Evolutionary conservation across 2,113 vertebrate species (phyloP).

Genomic region (Microcebus murinus): DNA sequence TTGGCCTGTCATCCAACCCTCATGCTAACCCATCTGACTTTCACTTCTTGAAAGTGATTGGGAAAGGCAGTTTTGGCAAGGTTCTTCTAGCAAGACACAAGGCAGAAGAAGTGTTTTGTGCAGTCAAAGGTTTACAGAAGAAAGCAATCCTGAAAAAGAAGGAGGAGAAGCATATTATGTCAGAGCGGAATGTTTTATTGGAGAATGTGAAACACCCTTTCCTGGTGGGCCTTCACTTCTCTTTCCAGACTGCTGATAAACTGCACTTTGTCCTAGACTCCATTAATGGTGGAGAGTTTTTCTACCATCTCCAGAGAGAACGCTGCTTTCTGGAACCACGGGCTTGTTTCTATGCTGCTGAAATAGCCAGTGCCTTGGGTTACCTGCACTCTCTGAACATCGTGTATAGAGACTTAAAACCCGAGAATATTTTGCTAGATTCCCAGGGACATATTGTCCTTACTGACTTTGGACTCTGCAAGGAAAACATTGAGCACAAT

Average conservation of each 20-base stretch:
- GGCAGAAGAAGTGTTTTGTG: conserved; percentile 96
- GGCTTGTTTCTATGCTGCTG: conserved; percentile 97
- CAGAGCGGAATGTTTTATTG: conserved; percentile 96
- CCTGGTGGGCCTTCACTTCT: conserved; percentile 97
- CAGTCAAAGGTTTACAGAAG: conserved; percentile 98
- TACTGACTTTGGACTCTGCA: conserved; percentile 99
- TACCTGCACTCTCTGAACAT: conserved; percentile 99
- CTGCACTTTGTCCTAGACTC: no score
- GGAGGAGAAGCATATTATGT: conserved; percentile 99
- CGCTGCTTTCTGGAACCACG: conserved; percentile 97
- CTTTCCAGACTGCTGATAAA: conserved; percentile 54
- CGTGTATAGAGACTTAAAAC: conserved; percentile 98
- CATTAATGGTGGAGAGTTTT: conserved; percentile 86
- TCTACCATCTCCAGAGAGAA: conserved; percentile 99
- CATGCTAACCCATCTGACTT: conserved; percentile 98
- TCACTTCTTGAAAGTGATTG: conserved; percentile 98
- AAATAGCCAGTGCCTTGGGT: conserved; percentile 97
- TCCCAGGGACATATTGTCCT: conserved; percentile 98
- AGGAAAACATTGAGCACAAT: conserved; percentile 98
- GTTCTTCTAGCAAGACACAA: conserved; percentile 97
- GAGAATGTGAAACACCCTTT: conserved; percentile 99
- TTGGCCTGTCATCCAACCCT: conserved; percentile 97
- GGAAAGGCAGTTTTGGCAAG: conserved; percentile 99
- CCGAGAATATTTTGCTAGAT: conserved; percentile 98
- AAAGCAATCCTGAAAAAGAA: conserved; percentile 99